These are phyloP conservation scores for Medauroidea extradentata DNA, from an alignment of 1,140 invertebrate species.

Conservation along the genomic window DNA sequence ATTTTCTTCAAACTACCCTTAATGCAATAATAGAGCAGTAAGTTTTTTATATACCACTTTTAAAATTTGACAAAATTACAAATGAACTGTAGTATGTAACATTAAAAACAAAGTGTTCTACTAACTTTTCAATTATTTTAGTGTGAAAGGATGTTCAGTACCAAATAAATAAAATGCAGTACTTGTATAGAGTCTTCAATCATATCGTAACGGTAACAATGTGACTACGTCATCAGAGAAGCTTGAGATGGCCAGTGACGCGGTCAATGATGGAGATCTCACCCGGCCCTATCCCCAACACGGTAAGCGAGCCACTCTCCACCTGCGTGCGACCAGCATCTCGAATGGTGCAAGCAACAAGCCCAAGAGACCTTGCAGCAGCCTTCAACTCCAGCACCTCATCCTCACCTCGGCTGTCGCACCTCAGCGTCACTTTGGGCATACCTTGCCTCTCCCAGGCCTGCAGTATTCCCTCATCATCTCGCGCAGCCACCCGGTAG, in stretches of 20 bases:
- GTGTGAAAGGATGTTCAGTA: too few relatives aligned
- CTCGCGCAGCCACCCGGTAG: conserved; percentile 61
- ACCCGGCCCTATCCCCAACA: conserved; percentile 86
- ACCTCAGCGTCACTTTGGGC: conserved; percentile 65
- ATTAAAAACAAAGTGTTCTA: too few relatives aligned
- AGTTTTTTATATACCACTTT: too few relatives aligned
- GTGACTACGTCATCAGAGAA: conserved; percentile 54
- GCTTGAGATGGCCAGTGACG: conserved; percentile 84
- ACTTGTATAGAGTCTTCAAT: too few relatives aligned
- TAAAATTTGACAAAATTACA: too few relatives aligned
- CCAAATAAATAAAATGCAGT: too few relatives aligned
- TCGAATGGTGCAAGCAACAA: conserved; percentile 68
- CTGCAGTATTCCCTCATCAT: conserved; percentile 58
- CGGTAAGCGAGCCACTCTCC: conserved; percentile 77
- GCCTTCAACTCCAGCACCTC: conserved; percentile 60
- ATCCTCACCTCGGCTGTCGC: conserved; percentile 52
- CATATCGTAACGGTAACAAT: too few relatives aligned
- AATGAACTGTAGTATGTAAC: too few relatives aligned
- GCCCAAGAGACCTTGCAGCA: conserved; percentile 59
- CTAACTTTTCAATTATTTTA: too few relatives aligned
- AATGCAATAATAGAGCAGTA: too few relatives aligned
- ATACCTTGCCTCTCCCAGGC: conserved; percentile 76
- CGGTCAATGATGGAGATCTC: conserved; percentile 66
- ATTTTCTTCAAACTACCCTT: too few relatives aligned
- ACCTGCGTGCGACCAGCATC: conserved; percentile 93